Evolutionary conservation across 2,113 vertebrate genomes (phyloP).

Genomic region (Dicentrarchus labrax): DNA sequence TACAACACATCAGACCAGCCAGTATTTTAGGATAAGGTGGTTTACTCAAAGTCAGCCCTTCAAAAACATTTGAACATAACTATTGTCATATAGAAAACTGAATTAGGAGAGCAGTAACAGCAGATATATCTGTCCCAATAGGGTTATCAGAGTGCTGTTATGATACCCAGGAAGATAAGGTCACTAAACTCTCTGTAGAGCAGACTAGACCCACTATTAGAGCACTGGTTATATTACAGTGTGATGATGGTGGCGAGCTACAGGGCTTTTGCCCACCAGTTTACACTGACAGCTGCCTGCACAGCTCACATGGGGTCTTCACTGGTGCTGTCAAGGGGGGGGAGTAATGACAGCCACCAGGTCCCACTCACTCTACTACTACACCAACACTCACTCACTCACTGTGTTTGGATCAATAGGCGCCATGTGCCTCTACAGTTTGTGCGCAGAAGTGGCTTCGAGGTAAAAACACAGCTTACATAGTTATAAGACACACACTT

Average conservation of each 20-base stretch:
- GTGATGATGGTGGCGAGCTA: not conserved
- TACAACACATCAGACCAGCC: not conserved
- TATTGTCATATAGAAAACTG: slow-evolving; percentile 3
- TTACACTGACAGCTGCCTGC: slow-evolving; percentile 18
- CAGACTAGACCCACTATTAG: not conserved
- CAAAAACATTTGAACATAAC: slow-evolving; percentile 21
- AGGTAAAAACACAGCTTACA: not conserved
- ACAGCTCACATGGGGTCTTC: slow-evolving; percentile 40
- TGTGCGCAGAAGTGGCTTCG: slow-evolving; percentile 7
- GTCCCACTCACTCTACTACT: slow-evolving; percentile 45
- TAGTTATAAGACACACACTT: slow-evolving; percentile 77
- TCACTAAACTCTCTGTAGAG: slow-evolving; percentile 34
- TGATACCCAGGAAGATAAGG: slow-evolving; percentile 42
- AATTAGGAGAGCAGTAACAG: slow-evolving; percentile 5
- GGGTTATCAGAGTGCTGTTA: slow-evolving; percentile 8
- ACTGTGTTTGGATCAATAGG: slow-evolving; percentile 27
- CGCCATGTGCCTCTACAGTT: slow-evolving; percentile 47
- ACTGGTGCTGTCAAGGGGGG: slow-evolving; percentile 1
- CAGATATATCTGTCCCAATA: slow-evolving; percentile 16
- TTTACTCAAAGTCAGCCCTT: slow-evolving; percentile 16
- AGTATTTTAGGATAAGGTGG: not conserved
- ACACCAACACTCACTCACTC: slow-evolving; percentile 8
- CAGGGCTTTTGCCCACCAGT: not conserved
- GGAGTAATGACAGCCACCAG: slow-evolving; percentile 53
- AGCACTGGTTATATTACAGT: slow-evolving; percentile 16